Evolutionary conservation across 2,113 vertebrate genomes (phyloP).

Genomic region (Passer montanus): DNA sequence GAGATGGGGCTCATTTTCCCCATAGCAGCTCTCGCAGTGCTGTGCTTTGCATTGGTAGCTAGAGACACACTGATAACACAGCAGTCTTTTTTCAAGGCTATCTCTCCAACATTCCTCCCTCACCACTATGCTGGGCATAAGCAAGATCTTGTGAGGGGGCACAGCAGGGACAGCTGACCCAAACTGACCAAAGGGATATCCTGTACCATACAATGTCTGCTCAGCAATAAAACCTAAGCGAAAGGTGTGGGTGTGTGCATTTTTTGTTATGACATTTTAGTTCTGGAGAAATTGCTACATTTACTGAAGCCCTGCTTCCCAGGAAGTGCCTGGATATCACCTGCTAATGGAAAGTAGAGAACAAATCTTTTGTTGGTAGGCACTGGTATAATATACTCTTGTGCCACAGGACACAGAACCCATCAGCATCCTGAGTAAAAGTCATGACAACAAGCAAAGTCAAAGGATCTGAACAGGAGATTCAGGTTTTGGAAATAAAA

Average conservation of each 20-base stretch:
- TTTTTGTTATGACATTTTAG: neutral
- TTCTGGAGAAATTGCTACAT: neutral
- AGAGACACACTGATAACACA: neutral
- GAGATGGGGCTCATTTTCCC: neutral
- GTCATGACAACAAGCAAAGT: neutral
- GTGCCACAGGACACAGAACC: neutral
- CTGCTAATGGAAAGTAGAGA: neutral
- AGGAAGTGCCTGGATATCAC: neutral
- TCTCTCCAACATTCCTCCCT: neutral
- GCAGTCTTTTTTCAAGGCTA: neutral
- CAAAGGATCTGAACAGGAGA: neutral
- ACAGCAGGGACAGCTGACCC: neutral
- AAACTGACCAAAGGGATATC: neutral
- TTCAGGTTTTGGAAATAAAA: neutral
- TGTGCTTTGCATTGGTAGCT: neutral
- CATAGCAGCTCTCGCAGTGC: neutral
- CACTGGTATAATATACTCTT: neutral
- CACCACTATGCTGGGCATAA: neutral
- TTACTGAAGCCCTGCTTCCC: neutral
- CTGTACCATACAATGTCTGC: accelerated
- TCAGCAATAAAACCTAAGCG: neutral
- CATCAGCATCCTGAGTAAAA: neutral
- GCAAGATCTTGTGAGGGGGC: neutral
- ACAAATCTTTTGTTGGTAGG: neutral
- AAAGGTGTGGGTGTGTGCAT: neutral